Percentiles rank a stretch among this genome's conserved stretches.
These are phyloP conservation scores for Venturia canescens DNA, from an alignment of 1,140 invertebrate genomes.

Conservation along the genomic window DNA sequence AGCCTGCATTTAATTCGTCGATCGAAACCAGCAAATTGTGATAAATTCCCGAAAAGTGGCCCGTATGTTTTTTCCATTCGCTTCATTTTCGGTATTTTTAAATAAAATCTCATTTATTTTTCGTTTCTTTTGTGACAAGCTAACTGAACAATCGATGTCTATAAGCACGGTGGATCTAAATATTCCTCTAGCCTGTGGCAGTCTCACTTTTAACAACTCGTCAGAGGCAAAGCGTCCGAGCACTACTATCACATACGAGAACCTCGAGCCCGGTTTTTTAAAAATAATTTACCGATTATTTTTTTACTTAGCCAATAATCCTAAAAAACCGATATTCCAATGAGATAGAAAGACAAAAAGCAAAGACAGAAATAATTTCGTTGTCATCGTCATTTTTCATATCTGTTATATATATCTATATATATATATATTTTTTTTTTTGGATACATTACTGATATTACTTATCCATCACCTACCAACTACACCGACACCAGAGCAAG, in stretches of 20 bases:
- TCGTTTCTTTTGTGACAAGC: slow-evolving; percentile 29
- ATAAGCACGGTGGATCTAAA: neutral
- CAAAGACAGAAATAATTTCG: slow-evolving; percentile 55
- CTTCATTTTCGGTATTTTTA: neutral
- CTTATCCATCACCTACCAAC: slow-evolving; percentile 71
- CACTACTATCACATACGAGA: slow-evolving; percentile 69
- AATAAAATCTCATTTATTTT: neutral
- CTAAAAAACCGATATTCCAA: slow-evolving; percentile 53
- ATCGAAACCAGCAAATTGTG: slow-evolving; percentile 49
- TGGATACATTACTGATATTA: slow-evolving; percentile 71
- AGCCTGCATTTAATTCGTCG: slow-evolving; percentile 63
- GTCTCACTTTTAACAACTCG: slow-evolving; percentile 67
- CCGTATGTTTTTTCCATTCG: slow-evolving; percentile 37
- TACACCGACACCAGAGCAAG: slow-evolving; percentile 76
- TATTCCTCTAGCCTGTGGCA: slow-evolving; percentile 58
- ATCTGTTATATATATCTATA: too few relatives aligned
- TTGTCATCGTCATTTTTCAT: slow-evolving; percentile 68
- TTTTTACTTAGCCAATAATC: slow-evolving; percentile 3
- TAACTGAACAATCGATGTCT: slow-evolving; percentile 9
- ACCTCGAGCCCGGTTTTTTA: slow-evolving; percentile 55
- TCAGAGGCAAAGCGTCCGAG: slow-evolving; percentile 65
- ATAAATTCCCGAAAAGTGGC: slow-evolving; percentile 11
- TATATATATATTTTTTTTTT: slow-evolving; percentile 39
- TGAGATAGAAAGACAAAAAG: slow-evolving; percentile 54
- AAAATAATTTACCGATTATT: neutral